Evolutionary conservation across 2,797 vertebrate genomes (phyloP).

Genomic region (Pitangus sulphuratus): DNA sequence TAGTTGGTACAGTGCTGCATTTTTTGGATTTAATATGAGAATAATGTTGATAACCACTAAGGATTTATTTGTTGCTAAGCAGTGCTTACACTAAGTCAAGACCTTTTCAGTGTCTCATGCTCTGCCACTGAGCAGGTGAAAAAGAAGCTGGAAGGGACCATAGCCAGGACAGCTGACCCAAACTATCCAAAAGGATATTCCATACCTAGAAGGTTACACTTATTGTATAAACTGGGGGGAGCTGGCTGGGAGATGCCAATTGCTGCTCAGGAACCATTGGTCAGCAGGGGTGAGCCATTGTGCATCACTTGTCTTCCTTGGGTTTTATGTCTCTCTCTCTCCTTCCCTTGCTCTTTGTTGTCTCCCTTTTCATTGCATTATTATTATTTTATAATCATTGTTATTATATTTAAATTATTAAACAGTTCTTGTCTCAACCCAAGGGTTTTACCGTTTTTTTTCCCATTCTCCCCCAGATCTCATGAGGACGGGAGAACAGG

Average conservation of each 20-base stretch:
- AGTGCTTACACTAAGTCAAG: not conserved
- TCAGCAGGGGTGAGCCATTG: not conserved
- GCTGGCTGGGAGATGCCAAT: not conserved
- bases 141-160: not conserved
- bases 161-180: not conserved
- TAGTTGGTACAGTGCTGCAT: not conserved
- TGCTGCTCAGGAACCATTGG: not conserved
- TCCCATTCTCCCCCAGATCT: not conserved
- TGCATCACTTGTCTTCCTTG: not conserved
- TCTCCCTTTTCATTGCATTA: not conserved
- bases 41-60: not conserved
- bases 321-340: not conserved
- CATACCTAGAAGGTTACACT: not conserved
- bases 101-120: not conserved
- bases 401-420: not conserved
- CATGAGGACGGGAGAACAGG: not conserved
- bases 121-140: not conserved
- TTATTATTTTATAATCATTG: not conserved
- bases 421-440: not conserved
- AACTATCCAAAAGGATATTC: not conserved
- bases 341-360: not conserved
- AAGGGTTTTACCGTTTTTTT: not conserved
- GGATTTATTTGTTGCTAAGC: not conserved
- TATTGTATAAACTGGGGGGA: not conserved
- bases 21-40: not conserved